Base-by-base conservation (phyloP, 2,113 vertebrate species). In the Pelmatolapia mariae region DNA sequence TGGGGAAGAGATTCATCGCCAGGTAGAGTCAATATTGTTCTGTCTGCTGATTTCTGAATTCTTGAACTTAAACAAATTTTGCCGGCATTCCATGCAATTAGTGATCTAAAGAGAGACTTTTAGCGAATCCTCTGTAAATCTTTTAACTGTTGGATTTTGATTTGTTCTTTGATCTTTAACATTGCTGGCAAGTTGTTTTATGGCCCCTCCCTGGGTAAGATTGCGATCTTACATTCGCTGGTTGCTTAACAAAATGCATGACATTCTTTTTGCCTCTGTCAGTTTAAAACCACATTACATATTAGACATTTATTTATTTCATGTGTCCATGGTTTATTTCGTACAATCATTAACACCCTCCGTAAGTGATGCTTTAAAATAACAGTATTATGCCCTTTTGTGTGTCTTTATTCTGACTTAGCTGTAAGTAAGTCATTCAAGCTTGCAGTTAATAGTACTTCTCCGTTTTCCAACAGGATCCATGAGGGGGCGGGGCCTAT, bases 1-100 rank as follows among this genome's bases (percentile, higher is more conserved):
- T 99, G 98, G 99, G 99, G 38, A 99, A 99, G 83, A 95, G 98
- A 92, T 98, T 97, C 90, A 98, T 99, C 82, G 97, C 97, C 97
- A 99, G 99, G 99, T 99, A 98, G n/a, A 52, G 86, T 83, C 24
- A n/a, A 71, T 10, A 7, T 19, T n/a, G 13, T 10, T 36, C 61
- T 63, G 26, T 85, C 53, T 40, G 1, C 9, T 12, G 7, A 40
- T 8, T 13, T 82, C 10, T 31, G 50, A 6, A 84, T 43, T 84
- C 63, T 84, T 83, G 11, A 82, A 38, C 54, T 61, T 26, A 61
- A 33, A 43, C 38, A 57, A 24, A 22, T 79, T n/a, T 33, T 24
- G 12, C 12, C 12, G 12, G 29, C 24, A 6, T 15, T 80, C n/a
- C 24, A 7, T 86, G 40, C 50, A 22, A 13, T 53, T 16, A 81